Evolutionary conservation across 92 coral and sea anemone species (phyloP).

Genomic region (Bergia sp.): DNA sequence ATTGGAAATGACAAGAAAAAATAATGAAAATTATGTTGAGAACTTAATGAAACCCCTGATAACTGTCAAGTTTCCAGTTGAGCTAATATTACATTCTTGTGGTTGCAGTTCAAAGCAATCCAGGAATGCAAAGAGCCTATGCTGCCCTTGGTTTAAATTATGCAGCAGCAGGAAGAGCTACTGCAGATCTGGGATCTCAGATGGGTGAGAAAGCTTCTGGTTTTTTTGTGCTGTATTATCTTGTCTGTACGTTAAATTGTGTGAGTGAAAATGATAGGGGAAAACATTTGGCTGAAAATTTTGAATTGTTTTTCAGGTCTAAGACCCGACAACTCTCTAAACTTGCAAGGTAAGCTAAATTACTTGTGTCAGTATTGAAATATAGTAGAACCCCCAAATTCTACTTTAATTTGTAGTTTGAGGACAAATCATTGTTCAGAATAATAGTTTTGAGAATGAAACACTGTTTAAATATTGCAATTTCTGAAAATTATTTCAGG

Average conservation of each 20-base stretch:
- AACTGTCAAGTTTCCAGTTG: background rate
- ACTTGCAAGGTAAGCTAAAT: slow-evolving; percentile 60
- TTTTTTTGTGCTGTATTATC: background rate
- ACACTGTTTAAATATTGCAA: background rate
- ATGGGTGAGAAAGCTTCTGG: slow-evolving; percentile 15
- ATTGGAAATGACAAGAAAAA: background rate
- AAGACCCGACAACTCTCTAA: slow-evolving; percentile 74
- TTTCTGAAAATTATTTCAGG: background rate
- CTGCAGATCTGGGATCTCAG: slow-evolving; percentile 49
- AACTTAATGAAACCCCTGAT: slow-evolving; percentile 14
- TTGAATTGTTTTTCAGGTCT: slow-evolving; percentile 37
- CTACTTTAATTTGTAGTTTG: background rate
- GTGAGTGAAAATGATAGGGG: background rate
- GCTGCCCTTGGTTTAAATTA: slow-evolving; percentile 88
- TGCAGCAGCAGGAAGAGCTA: slow-evolving; percentile 62
- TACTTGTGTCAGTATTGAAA: slow-evolving; percentile 1
- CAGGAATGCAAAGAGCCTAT: slow-evolving; percentile 88
- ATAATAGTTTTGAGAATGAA: background rate
- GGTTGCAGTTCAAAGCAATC: slow-evolving; percentile 60
- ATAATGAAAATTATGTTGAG: background rate
- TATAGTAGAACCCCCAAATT: background rate
- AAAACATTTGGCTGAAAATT: background rate
- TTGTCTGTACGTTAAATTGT: background rate
- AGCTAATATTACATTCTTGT: slow-evolving; percentile 16
- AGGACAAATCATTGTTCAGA: background rate